A percentile compares a stretch with the other conserved stretches of the same genome.
These are phyloP conservation scores for Phoeniculus purpureus DNA, from an alignment of 2,797 vertebrate species.

Conservation along the genomic window DNA sequence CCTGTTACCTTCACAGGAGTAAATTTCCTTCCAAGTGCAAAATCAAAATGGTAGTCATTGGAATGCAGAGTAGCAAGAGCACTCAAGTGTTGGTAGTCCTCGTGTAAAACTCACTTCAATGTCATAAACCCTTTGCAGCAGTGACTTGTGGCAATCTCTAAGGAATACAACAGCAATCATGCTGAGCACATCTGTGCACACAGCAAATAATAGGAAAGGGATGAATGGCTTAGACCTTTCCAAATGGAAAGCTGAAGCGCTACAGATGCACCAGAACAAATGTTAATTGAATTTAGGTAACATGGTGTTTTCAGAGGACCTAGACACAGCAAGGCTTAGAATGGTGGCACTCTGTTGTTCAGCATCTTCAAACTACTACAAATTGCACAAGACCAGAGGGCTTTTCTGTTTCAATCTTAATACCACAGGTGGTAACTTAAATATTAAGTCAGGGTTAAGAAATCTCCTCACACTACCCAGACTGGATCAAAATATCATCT, in stretches of 20 bases:
- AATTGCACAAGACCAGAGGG: background rate
- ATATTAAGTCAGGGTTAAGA: background rate
- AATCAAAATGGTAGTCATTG: background rate
- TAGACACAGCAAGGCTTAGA: background rate
- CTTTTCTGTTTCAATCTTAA: background rate
- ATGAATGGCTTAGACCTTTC: constrained; percentile 2
- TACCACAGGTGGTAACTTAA: background rate
- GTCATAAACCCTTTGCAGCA: constrained; percentile 26
- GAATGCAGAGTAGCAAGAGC: background rate
- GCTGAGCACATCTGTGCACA: background rate
- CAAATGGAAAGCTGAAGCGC: background rate
- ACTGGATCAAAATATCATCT: background rate
- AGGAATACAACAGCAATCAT: background rate
- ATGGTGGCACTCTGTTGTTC: background rate
- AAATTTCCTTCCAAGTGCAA: background rate
- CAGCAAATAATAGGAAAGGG: constrained; percentile 8
- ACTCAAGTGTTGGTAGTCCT: background rate
- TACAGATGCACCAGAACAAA: constrained; percentile 1
- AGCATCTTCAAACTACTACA: background rate
- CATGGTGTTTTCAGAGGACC: background rate
- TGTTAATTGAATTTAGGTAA: background rate
- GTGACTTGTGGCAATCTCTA: background rate
- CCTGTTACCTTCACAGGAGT: background rate
- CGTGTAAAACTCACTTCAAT: constrained; percentile 20
- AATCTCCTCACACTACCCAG: background rate